phyloP scores from a whole-genome alignment of 64 coral and sea anemone species.

The Dendronephthya gigantea region DNA sequence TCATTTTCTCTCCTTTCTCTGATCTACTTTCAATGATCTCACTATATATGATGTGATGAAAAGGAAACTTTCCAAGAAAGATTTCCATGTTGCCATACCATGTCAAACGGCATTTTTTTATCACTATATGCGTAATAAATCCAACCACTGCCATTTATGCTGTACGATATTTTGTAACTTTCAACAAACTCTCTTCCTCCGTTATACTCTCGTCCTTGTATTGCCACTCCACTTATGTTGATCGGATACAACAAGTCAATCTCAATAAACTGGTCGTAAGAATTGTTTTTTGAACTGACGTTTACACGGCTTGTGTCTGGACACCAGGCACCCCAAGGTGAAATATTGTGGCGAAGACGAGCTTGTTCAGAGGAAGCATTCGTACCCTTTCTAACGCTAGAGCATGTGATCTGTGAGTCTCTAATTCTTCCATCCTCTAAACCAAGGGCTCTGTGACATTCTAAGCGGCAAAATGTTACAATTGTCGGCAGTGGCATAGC shows the following conservation, averaged over 20 bases:
- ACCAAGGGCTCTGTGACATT: too few relatives aligned
- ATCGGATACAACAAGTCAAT: neutral
- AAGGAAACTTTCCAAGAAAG: too few relatives aligned
- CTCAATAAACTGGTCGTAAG: neutral
- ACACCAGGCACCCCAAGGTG: neutral
- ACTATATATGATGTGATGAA: too few relatives aligned
- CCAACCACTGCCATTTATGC: neutral
- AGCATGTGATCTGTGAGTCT: neutral
- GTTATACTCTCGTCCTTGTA: neutral
- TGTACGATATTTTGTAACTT: neutral
- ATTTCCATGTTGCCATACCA: too few relatives aligned
- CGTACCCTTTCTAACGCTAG: neutral
- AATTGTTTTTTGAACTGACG: too few relatives aligned
- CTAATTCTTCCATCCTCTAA: neutral
- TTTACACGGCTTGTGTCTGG: neutral
- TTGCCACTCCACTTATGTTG: neutral
- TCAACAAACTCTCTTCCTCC: neutral
- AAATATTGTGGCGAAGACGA: neutral
- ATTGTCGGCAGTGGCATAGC: too few relatives aligned
- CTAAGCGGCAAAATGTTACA: too few relatives aligned
- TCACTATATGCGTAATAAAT: too few relatives aligned
- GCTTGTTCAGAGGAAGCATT: neutral
- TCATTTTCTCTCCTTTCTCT: too few relatives aligned
- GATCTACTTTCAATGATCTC: too few relatives aligned
- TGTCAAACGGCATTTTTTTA: too few relatives aligned